Base-by-base conservation (phyloP, 2,888 invertebrate genomes). In the Erebia aethiops region DNA sequence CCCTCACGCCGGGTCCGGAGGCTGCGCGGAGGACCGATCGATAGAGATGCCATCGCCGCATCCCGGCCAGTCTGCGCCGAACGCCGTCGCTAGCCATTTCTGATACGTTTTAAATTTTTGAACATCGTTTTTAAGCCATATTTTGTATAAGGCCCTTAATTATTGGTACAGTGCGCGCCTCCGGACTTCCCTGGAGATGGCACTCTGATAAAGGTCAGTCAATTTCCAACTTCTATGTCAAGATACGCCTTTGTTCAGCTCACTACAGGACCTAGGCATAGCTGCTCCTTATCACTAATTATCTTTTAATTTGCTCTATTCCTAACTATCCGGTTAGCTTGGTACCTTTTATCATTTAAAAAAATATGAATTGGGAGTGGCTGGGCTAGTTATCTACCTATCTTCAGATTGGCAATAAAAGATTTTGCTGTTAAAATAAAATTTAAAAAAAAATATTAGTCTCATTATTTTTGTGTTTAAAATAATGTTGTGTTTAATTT, bases 1-100 rank as follows among this genome's bases (percentile, higher is more conserved):
- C 13, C 35, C 35, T 71, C 16, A 13, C 43, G 18, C 9, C 18
- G 18, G 77, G 77, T 75, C 79, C 77, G 77, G 90, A 91, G 87
- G 88, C 90, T 91, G 90, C 90, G 90, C 90, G 82, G 71, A 82
- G 78, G 79, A 75, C 68, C 80, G 88, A 91, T 91, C 90, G 83
- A 91, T 91, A 87, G 77, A 80, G 79, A 78, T 75, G 78, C 75
- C 81, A 79, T 80, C 85, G 80, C 76, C 81, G 78, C 79, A 84
- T 84, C 72, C 80, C 77, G 77, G 76, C 41, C 78, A 80, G 80
- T 80, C 81, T 84, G 84, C 84, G 83, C 86, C 82, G 82, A 80
- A 76, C 80, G 76, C 70, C 76, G 76, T 58, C 72, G 74, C 76
- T 64, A 75, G 62, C 76, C 75, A 73, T 75, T 77, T 74, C 76